Conservation (phyloP, 2,888 invertebrate species). For the Scaptomyza caliginosa region DNA sequence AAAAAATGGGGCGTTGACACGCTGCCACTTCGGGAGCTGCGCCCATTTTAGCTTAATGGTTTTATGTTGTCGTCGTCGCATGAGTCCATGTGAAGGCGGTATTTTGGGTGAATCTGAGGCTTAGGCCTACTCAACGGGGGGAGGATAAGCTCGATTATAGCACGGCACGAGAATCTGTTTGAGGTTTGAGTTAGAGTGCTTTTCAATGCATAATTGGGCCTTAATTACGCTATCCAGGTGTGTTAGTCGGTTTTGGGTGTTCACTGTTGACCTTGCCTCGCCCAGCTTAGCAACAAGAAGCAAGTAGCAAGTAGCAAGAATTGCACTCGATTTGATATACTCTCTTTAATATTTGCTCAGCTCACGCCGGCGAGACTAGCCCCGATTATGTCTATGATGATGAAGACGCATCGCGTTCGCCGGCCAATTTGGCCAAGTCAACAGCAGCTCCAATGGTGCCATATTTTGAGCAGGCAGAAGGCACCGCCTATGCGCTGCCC, state of each 20-base stretch:
- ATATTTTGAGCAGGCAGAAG: conserved; percentile 50
- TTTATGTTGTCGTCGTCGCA: conserved; percentile 65
- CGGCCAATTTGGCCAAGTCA: conserved; percentile 54
- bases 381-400: conserved; percentile 43
- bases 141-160: conserved; percentile 48
- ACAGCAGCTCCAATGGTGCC: conserved; percentile 39
- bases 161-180: conserved; percentile 59
- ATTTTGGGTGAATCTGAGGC: conserved; percentile 16
- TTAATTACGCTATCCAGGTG: conserved; percentile 56
- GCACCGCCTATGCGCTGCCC: conserved; percentile 28
- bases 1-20: conserved; percentile 66
- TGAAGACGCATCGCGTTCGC: conserved; percentile 43
- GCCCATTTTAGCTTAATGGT: conserved; percentile 72
- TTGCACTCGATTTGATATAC: no score
- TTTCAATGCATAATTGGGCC: conserved; percentile 65
- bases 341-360: conserved; percentile 9
- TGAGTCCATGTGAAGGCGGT: background rate
- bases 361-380: conserved; percentile 10
- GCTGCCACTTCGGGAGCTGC: conserved; percentile 54
- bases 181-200: conserved; percentile 38
- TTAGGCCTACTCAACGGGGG: conserved; percentile 20
- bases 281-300: conserved; percentile 19
- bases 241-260: conserved; percentile 12
- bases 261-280: conserved; percentile 50
- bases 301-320: no score